Conservation (phyloP, 53 echinoderm and acorn worm species). For the Echinometra lucunter region DNA sequence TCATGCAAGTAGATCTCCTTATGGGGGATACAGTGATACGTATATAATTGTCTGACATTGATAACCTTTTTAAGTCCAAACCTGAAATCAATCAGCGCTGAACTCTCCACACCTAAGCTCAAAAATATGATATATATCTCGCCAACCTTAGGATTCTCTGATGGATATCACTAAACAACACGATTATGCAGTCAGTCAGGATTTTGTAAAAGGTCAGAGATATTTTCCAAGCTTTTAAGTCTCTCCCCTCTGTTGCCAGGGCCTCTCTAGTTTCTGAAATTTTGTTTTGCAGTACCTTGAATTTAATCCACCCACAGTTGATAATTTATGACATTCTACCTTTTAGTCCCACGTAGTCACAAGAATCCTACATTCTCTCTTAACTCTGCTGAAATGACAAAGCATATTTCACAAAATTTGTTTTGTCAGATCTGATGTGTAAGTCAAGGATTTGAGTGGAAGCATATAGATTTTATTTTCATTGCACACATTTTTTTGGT, state of each 20-base stretch:
- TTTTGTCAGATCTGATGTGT: background rate
- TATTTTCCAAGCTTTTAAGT: slow-evolving; percentile 13
- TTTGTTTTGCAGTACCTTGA: background rate
- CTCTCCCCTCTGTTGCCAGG: background rate
- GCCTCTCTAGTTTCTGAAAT: background rate
- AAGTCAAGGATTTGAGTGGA: background rate
- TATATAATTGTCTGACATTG: slow-evolving; percentile 2
- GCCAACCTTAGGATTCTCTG: slow-evolving; percentile 1
- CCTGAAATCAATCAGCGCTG: slow-evolving; percentile 51
- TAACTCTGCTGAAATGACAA: background rate
- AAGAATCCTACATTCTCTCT: background rate
- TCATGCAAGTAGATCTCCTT: too few species aligned
- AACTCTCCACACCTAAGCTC: slow-evolving; percentile 52
- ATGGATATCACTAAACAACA: background rate
- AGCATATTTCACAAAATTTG: background rate
- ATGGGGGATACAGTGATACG: too few species aligned
- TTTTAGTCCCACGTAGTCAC: background rate
- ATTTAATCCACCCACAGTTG: background rate
- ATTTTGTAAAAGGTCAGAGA: slow-evolving; percentile 14
- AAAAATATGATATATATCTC: slow-evolving; percentile 25
- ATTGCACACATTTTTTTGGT: background rate
- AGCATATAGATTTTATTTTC: background rate
- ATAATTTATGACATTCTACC: slow-evolving; percentile 11
- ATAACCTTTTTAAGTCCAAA: background rate
- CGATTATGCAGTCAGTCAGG: background rate